Base-by-base conservation (phyloP, 2,797 vertebrate species). In the Sphenopsis melanotis region DNA sequence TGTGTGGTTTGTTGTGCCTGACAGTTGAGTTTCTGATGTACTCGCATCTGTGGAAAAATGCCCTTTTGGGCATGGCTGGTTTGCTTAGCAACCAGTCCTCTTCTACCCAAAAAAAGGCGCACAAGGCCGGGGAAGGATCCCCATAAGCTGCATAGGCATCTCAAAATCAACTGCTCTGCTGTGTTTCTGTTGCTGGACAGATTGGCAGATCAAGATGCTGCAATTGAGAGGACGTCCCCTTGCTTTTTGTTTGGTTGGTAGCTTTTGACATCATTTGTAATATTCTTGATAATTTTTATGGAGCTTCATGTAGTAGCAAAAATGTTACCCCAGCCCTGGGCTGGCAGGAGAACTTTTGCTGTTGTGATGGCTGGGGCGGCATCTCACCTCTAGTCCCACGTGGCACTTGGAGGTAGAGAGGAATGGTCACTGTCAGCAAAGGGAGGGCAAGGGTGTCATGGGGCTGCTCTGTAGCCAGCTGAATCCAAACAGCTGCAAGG, bases 61-160 rank as follows among this genome's bases (percentile, higher is more conserved):
- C 24, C 20, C 59, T 66, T 39, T 56, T 18, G 5, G 52, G 18
- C 34, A 26, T 36, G 32, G 30, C 11, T 72, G 34, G 26, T 86
- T 79, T 89, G 75, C 78, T 87, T 71, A 60, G 55, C 55, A 59
- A 57, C 26, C 1, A 8, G 50, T 72, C 93, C 59, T 72, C 27
- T 26, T 24, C 37, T 57, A 13, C 13, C 30, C 55, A n/a, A 14
- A 34, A 30, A 90, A 87, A 68, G 27, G 32, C 3, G 4, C 2
- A 4, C 16, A 41, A 42, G 39, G 9, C 3, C 53, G 53, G 36
- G 69, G 34, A 24, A 49, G 49, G 24, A 63, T 79, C 17, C 36
- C 24, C 37, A 24, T 9, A 75, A 11, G 13, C 30, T 70, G 42
- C 0, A 1, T 29, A 44, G 3, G 2, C 49, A 47, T 27, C 2